Conservation (phyloP, 2,888 invertebrate species). For the Leucozona laternaria region DNA sequence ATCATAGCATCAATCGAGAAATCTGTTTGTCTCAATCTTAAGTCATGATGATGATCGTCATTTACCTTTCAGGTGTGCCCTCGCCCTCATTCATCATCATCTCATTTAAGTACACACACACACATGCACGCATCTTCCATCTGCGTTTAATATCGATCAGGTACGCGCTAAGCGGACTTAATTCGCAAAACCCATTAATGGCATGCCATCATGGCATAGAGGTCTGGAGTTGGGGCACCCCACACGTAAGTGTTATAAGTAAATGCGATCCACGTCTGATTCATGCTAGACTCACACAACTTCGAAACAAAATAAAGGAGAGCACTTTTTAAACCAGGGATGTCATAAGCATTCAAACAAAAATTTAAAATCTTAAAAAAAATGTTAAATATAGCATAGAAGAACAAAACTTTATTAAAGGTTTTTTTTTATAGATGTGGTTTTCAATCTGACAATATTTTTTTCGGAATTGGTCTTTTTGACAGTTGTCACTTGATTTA, state of each 20-base stretch:
- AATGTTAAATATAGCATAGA: too few relatives aligned
- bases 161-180: conserved; percentile 75
- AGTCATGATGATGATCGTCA: conserved; percentile 64
- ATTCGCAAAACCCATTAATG: conserved; percentile 75
- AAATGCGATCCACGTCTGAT: conserved; percentile 49
- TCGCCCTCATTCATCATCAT: conserved; percentile 71
- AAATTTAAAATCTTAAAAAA: background rate
- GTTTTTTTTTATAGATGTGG: too few relatives aligned
- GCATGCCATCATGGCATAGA: conserved; percentile 57
- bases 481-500: too few relatives aligned
- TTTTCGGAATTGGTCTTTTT: too few relatives aligned
- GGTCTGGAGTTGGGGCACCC: conserved; percentile 45
- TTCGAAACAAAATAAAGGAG: conserved; percentile 44
- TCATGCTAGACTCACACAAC: conserved; percentile 30
- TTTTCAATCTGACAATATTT: too few relatives aligned
- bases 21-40: conserved; percentile 65
- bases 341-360: background rate
- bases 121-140: conserved; percentile 23
- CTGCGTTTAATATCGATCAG: conserved; percentile 75
- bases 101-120: conserved; percentile 41
- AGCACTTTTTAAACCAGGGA: conserved; percentile 53
- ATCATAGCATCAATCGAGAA: conserved; percentile 67
- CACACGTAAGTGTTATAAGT: conserved; percentile 71
- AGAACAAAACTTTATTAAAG: too few relatives aligned
- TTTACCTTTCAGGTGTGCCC: conserved; percentile 73